phyloP scores from a whole-genome alignment of 2,797 vertebrate species.

The Centroberyx gerrardi region DNA sequence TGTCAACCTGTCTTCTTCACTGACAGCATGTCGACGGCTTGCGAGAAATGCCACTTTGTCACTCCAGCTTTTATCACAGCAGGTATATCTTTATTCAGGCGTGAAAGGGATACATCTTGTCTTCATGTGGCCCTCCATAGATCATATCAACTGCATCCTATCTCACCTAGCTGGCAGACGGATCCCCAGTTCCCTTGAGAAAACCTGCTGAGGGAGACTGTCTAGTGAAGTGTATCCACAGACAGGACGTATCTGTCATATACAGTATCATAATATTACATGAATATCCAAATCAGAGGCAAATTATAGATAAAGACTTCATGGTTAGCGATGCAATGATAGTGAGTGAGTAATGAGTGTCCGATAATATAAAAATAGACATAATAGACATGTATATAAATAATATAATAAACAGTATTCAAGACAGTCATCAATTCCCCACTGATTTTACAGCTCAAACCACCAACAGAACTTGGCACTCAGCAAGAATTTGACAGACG shows the following conservation, averaged over 20 bases:
- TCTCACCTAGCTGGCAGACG: slow-evolving; percentile 19
- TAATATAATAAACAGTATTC: background rate
- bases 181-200: slow-evolving; percentile 27
- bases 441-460: background rate
- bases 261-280: background rate
- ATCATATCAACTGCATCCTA: slow-evolving; percentile 45
- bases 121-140: slow-evolving; percentile 35
- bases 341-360: no score
- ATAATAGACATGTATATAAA: background rate
- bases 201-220: slow-evolving; percentile 5
- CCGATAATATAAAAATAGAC: no score
- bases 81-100: slow-evolving; percentile 40
- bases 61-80: slow-evolving; percentile 48
- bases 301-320: background rate
- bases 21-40: slow-evolving; percentile 14
- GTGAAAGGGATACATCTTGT: slow-evolving; percentile 40
- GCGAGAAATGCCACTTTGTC: slow-evolving; percentile 24
- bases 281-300: slow-evolving; percentile 3
- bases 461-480: background rate
- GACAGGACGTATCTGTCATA: slow-evolving; percentile 9
- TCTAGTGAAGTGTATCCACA: background rate
- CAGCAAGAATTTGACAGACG: no score
- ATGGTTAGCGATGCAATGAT: background rate
- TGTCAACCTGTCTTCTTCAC: slow-evolving; percentile 47
- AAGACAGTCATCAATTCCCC: background rate